Evolutionary conservation across 2,797 vertebrate species (phyloP), one percentile per base, ranked within the genome.

Genomic region (Lacerta viridis): DNA sequence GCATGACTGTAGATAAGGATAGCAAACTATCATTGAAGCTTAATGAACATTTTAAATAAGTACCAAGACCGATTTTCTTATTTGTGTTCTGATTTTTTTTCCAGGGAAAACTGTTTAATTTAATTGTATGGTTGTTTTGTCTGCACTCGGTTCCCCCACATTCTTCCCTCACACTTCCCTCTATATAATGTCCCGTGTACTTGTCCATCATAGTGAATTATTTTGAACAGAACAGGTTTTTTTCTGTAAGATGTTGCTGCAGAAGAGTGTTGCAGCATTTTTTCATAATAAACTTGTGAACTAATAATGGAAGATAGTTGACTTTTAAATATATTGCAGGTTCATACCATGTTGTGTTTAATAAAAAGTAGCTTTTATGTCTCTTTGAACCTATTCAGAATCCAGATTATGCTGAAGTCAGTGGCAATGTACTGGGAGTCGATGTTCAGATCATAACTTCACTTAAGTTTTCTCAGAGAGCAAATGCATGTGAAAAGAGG

Each of bases 1-100:
- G 98, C 98, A 98, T 98, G 98, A 97, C 97, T 98, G 97, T 97
- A 98, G 97, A 97, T 97, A 97, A 98, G 97, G 95, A 96, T 97
- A 97, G 97, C 97, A 96, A 97, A 96, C 97, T 96, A 97, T 97
- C 96, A 97, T 97, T 96, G 97, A 97, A 97, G 97, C 97, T 97
- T 96, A 97, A 97, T 96, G 96, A 97, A 97, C 94, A 96, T 97
- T 98, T 98, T 97, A 96, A 96, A 94, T 96, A 96, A 96, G 95
- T 97, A 98, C 96, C 94, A 95, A 97, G 96, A 92, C 95, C 84
- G 95, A 96, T 95, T 88, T 88, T 96, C 94, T 95, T 96, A 94
- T 95, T 95, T 97, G 96, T 96, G 96, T 97, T 97, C 97, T 96
- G 95, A 97, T 96, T 97, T 95, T 91, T 97, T 97, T 97, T 97